Conservation (phyloP, 1,140 invertebrate species). For the Archegozetes longisetosus region DNA sequence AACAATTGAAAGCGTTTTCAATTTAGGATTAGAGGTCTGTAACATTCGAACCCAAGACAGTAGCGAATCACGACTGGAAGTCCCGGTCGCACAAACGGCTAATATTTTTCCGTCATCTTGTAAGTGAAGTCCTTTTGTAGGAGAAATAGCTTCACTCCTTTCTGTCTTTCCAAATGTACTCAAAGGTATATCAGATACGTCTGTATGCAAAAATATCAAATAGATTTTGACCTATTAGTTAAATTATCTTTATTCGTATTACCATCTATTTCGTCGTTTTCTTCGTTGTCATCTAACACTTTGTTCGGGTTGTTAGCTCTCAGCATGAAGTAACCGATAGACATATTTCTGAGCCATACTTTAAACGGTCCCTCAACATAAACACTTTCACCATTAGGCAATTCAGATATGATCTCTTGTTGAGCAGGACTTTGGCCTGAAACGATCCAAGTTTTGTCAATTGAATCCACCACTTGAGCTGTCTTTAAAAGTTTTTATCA, state of each 20-base stretch:
- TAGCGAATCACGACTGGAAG: conserved; percentile 54
- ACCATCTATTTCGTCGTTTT: conserved; percentile 28
- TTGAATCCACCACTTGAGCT: conserved; percentile 45
- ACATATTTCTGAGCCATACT: conserved; percentile 55
- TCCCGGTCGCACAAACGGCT: conserved; percentile 69
- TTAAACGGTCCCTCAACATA: conserved; percentile 73
- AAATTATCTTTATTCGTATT: conserved; percentile 9
- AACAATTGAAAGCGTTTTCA: conserved; percentile 57
- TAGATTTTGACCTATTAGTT: conserved; percentile 12
- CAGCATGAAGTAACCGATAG: conserved; percentile 71
- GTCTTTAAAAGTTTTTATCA: conserved; percentile 19
- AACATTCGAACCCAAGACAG: conserved; percentile 80
- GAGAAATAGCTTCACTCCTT: conserved; percentile 22
- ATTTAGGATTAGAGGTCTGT: conserved; percentile 52
- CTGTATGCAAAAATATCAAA: conserved; percentile 19
- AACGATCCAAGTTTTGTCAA: conserved; percentile 86
- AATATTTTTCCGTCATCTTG: conserved; percentile 83
- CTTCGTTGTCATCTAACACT: conserved; percentile 24
- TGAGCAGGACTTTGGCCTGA: conserved; percentile 69
- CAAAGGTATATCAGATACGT: conserved; percentile 27
- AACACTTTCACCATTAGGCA: conserved; percentile 48
- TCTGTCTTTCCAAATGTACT: conserved; percentile 24
- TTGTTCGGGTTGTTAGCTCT: conserved; percentile 40
- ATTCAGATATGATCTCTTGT: conserved; percentile 48
- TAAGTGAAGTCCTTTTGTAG: conserved; percentile 56